Conservation (phyloP, 2,797 vertebrate species). For the Esox masquinongy region DNA sequence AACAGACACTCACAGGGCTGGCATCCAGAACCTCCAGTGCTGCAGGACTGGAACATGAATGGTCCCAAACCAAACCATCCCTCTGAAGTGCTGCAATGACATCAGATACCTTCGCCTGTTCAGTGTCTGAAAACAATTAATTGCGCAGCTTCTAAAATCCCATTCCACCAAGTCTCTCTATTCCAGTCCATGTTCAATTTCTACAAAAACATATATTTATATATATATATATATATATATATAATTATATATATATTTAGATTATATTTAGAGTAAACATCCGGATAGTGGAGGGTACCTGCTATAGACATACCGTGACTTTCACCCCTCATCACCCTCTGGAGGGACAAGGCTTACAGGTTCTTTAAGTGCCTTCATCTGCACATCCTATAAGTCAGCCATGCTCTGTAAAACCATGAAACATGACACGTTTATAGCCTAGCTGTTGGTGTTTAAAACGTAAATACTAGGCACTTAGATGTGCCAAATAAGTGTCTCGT, state of each 20-base stretch:
- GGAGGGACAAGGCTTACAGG: too few relatives aligned
- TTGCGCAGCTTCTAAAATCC: not conserved
- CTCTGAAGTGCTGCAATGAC: not conserved
- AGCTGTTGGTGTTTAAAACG: too few relatives aligned
- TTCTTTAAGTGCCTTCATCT: not conserved
- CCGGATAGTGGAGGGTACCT: too few relatives aligned
- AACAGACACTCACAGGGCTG: not conserved
- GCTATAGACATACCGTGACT: too few relatives aligned
- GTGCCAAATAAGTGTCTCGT: too few relatives aligned
- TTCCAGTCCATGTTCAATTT: not conserved
- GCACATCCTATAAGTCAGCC: slow-evolving; percentile 5
- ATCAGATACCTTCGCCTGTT: not conserved
- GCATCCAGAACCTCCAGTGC: not conserved
- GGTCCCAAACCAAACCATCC: not conserved
- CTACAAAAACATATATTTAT: not conserved
- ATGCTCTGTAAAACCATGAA: too few relatives aligned
- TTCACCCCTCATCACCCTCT: too few relatives aligned
- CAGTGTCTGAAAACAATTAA: not conserved
- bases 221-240: too few relatives aligned
- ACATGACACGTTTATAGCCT: too few relatives aligned
- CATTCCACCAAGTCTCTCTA: not conserved
- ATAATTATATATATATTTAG: too few relatives aligned
- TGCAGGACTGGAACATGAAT: not conserved
- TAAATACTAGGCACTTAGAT: too few relatives aligned
- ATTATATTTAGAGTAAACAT: too few relatives aligned